Conservation (phyloP, 1,140 invertebrate species). For the Parasteatoda tepidariorum region DNA sequence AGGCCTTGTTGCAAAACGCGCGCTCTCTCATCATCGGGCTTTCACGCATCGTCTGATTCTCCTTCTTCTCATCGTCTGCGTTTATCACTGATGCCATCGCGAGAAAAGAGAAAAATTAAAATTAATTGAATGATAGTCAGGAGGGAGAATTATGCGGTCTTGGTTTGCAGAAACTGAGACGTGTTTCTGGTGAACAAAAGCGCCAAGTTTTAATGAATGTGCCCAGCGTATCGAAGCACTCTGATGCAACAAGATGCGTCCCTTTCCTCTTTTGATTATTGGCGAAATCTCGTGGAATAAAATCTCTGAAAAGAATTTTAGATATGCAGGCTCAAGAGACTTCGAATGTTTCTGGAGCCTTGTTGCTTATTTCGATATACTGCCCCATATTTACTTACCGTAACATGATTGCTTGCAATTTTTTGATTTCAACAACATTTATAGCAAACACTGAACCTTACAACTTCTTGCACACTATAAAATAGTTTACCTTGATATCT, state of each 20-base stretch:
- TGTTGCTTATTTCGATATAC: no score
- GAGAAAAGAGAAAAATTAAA: neutral
- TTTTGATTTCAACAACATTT: no score
- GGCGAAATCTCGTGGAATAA: neutral
- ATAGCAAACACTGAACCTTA: no score
- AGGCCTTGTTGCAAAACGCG: neutral
- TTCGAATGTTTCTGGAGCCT: no score
- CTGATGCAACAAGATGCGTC: neutral
- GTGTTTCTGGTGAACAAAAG: neutral
- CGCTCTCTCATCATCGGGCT: neutral
- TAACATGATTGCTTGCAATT: no score
- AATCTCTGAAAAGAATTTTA: neutral
- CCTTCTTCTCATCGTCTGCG: neutral
- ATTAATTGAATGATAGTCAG: neutral
- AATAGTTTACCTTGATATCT: no score
- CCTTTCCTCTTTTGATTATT: neutral
- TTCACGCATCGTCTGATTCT: neutral
- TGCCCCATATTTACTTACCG: no score
- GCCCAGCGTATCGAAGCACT: no score
- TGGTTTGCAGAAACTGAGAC: neutral
- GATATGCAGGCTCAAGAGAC: no score
- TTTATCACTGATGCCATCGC: slow-evolving; percentile 9
- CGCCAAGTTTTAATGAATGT: neutral
- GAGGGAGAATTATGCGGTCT: neutral
- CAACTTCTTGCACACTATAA: no score